Base-by-base conservation (phyloP, 2,113 vertebrate species). In the Anas platyrhynchos region DNA sequence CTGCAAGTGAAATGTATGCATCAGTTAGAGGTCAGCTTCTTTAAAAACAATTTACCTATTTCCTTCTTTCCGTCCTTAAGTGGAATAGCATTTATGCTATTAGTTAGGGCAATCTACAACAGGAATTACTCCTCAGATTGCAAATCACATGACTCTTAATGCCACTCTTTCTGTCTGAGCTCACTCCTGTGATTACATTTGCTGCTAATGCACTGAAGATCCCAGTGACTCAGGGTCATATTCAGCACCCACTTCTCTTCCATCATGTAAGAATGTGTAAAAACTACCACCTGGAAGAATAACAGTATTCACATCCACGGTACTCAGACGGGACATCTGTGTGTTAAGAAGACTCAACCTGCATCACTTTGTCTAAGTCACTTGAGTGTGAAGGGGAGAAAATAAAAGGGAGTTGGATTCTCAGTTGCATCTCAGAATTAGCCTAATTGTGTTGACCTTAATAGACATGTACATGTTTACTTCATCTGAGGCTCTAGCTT, bases 1-100 rank as follows among this genome's bases (percentile, higher is more conserved):
- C 71, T 94, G 87, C 12, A 7, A 55, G 76, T 92, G 59, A 84
- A 72, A 58, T 14, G 32, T 17, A 26, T 36, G 16, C 11, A 7
- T 72, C 65, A 68, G 10, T 34, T 59, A 21, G 56, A 78, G 62
- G 44, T 75, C 89, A 89, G 27, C 44, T 74, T 13, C 54, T 83
- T 93, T 69, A 69, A 89, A 92, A 92, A n/a, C 62, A 46, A 71
- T 94, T 84, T 62, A 46, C 71, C 63, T 38, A 15, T 93, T 96
- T 94, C 88, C 90, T 91, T 62, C 71, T 82, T 62, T 96, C 94
- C 88, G 31, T 73, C 80, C 7, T 0, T 27, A 38, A 89, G 77
- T 76, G 44, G 74, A 79, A 79, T 21, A 87, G 41, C 25, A 66
- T 83, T 90, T 82, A 58, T 87, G 86, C 22, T 76, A 55, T 93